Percentiles rank a stretch among this genome's conserved stretches.
phyloP scores from a whole-genome alignment of 2,113 vertebrate species.

The Nothoprocta pentlandii region DNA sequence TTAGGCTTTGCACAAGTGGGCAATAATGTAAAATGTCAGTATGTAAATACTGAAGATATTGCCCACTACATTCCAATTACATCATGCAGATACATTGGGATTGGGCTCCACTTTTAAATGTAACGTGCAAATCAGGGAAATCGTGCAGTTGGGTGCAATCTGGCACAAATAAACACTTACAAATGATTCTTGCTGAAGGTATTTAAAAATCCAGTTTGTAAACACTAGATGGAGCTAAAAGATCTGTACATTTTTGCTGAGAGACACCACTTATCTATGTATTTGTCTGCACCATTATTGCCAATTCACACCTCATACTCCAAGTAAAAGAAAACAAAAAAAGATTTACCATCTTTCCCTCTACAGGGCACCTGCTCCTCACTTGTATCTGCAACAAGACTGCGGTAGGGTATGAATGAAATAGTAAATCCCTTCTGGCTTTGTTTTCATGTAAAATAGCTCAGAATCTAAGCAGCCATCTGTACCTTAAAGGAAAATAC shows the following conservation, averaged over 20 bases:
- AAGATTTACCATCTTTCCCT: slow-evolving; percentile 55
- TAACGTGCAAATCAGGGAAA: background rate
- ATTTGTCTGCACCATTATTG: background rate
- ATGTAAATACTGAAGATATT: background rate
- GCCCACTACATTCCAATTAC: background rate
- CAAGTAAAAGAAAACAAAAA: slow-evolving; percentile 37
- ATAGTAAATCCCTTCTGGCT: slow-evolving; percentile 61
- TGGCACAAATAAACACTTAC: background rate
- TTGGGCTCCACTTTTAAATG: background rate
- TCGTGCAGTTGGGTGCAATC: accelerated
- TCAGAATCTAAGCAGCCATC: slow-evolving; percentile 55
- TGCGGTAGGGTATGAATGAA: slow-evolving; percentile 30
- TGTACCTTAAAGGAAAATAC: slow-evolving; percentile 46
- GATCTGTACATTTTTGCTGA: background rate
- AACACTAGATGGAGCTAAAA: slow-evolving; percentile 77
- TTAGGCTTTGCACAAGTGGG: background rate
- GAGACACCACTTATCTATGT: background rate
- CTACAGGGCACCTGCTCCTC: slow-evolving; percentile 58
- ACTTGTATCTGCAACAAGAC: slow-evolving; percentile 39
- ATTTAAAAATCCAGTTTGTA: background rate
- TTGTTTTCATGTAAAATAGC: slow-evolving; percentile 54
- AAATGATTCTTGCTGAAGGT: background rate
- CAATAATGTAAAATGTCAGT: background rate
- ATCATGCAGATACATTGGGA: background rate
- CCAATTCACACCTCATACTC: slow-evolving; percentile 27